Base-by-base conservation (phyloP, 2,113 vertebrate genomes). In the Seriola rivoliana region DNA sequence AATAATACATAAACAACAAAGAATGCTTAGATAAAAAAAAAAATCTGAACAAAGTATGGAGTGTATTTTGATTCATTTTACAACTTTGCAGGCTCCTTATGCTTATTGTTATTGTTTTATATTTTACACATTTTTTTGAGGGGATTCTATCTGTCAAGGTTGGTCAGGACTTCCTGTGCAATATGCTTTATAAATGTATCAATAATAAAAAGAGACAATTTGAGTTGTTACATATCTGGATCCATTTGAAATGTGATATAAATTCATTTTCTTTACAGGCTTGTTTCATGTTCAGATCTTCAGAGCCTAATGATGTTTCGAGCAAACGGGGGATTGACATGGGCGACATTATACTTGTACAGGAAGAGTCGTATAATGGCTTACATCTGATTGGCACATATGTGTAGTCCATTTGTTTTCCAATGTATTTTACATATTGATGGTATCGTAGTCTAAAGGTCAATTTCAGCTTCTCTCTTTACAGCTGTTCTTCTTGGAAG, bases 161-260 rank as follows among this genome's bases (percentile, higher is more conserved):
- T 88, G 80, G 89, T 88, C 84, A 70, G 87, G 82, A 87, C 92
- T 88, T 93, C 88, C 85, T 92, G 93, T 95, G 93, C 91, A 93
- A 93, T 94, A 94, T 93, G 78, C 86, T 95, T 89, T 90, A 87
- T 88, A 87, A 81, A 65, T 82, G 81, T 91, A 87, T 91, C 85
- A 85, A 84, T 72, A 93, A 93, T 91, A 94, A 91, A 91, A 74
- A 76, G 76, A 87, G 63, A 80, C 67, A n/a, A 50, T 87, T 85
- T 68, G 65, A 88, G 73, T 78, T 78, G 21, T 29, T 70, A n/a
- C 40, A n/a, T 2, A 13, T 80, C 4, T 62, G 57, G 48, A 4
- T 50, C 42, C 23, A 23, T 23, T 23, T 23, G 23, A 23, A 23
- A 23, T 23, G 23, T 23, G 23, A 23, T 1, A 5, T 50, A 50